Percentiles rank a stretch among this genome's conserved stretches.
Conservation (phyloP, 2,888 invertebrate species). For the Drosophila pseudotalamancana region DNA sequence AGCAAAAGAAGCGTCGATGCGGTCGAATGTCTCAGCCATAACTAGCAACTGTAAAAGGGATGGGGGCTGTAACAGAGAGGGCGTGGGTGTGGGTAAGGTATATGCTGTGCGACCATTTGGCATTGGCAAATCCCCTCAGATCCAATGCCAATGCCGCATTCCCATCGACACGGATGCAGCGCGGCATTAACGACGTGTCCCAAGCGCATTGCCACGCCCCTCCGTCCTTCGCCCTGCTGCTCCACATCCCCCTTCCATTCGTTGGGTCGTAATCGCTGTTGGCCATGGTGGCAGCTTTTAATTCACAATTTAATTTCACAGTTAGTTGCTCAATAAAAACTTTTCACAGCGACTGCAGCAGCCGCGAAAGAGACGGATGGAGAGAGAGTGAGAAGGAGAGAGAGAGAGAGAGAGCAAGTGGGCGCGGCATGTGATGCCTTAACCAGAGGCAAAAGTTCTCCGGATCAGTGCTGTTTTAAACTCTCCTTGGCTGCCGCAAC, state of each 20-base stretch:
- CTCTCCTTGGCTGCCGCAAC: conserved; percentile 20
- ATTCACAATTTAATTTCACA: conserved; percentile 78
- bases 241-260: background rate
- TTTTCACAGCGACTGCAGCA: conserved; percentile 47
- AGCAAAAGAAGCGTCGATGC: conserved; percentile 61
- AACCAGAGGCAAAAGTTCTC: conserved; percentile 27
- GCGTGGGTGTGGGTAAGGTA: background rate
- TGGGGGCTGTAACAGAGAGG: conserved; percentile 4
- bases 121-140: conserved; percentile 39
- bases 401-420: background rate
- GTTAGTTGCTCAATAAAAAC: conserved; percentile 72
- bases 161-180: conserved; percentile 50
- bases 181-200: conserved; percentile 61
- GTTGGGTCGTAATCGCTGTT: conserved; percentile 53
- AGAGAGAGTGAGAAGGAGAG: background rate
- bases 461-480: conserved; percentile 20
- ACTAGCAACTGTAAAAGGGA: conserved; percentile 51
- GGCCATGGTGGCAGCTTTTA: conserved; percentile 70
- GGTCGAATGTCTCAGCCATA: conserved; percentile 50
- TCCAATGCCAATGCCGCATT: conserved; percentile 41
- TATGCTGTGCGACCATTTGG: conserved; percentile 39
- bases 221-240: background rate
- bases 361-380: background rate
- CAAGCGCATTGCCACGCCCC: conserved; percentile 28
- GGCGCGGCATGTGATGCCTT: conserved; percentile 6